Conservation (phyloP, 2,888 invertebrate species). For the Lasioglossum pauxillum region DNA sequence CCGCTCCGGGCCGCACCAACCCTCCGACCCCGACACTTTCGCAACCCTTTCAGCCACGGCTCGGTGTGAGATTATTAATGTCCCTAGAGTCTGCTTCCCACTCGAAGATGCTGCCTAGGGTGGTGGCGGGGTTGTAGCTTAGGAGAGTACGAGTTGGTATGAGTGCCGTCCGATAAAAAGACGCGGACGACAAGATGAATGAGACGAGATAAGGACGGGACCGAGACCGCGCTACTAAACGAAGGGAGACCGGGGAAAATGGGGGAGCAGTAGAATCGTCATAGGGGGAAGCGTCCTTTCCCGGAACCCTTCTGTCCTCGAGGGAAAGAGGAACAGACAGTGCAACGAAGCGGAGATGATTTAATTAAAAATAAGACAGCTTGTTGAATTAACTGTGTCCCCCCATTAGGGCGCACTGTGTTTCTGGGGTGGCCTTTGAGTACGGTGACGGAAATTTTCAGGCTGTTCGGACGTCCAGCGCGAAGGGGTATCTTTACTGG, state of each 20-base stretch:
- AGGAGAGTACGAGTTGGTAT: conserved; percentile 21
- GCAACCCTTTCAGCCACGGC: conserved; percentile 54
- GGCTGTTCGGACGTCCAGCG: too few species aligned
- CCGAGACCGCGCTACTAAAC: conserved; percentile 32
- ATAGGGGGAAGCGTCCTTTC: conserved; percentile 39
- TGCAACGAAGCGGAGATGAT: background rate
- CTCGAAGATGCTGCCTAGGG: conserved; percentile 26
- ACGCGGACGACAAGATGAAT: conserved; percentile 73
- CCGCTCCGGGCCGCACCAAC: conserved; percentile 22
- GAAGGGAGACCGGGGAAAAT: background rate
- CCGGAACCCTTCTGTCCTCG: background rate
- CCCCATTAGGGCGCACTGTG: background rate
- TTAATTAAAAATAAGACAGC: conserved; percentile 56
- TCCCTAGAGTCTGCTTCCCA: conserved; percentile 46
- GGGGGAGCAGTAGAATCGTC: conserved; percentile 22
- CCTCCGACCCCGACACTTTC: background rate
- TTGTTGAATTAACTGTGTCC: conserved; percentile 27
- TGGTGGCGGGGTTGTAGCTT: conserved; percentile 25
- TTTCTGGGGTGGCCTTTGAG: too few species aligned
- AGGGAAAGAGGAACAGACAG: background rate
- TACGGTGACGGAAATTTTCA: too few species aligned
- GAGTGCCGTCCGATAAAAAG: conserved; percentile 70
- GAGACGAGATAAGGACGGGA: conserved; percentile 70
- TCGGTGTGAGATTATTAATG: conserved; percentile 64
- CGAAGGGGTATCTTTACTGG: too few species aligned